phyloP scores from a whole-genome alignment of 2,888 invertebrate species.

The Drosophila phalerata region DNA sequence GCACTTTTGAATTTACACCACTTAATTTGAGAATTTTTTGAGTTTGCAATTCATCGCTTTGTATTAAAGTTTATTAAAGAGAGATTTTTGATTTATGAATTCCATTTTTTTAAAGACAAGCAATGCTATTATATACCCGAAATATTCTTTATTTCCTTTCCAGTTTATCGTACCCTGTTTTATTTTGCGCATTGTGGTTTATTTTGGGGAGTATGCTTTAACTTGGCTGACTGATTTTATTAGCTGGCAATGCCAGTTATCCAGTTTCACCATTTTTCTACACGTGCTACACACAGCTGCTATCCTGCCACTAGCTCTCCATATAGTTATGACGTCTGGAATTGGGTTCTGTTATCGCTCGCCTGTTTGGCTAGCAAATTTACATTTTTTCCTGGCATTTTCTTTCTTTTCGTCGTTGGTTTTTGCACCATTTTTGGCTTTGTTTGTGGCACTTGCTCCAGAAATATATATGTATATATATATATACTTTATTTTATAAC shows the following conservation, averaged over 20 bases:
- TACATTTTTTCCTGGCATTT: slow-evolving; percentile 52
- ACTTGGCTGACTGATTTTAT: slow-evolving; percentile 67
- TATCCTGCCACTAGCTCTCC: slow-evolving; percentile 15
- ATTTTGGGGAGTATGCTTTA: slow-evolving; percentile 29
- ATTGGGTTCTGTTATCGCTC: slow-evolving; percentile 51
- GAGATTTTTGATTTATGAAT: background rate
- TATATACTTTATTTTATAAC: slow-evolving; percentile 65
- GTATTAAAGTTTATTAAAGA: slow-evolving; percentile 11
- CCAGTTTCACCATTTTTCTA: slow-evolving; percentile 4
- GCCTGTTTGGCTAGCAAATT: slow-evolving; percentile 50
- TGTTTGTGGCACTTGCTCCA: slow-evolving; percentile 27
- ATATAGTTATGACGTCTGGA: slow-evolving; percentile 57
- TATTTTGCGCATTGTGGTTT: slow-evolving; percentile 13
- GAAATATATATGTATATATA: slow-evolving; percentile 4
- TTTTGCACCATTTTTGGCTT: slow-evolving; percentile 30
- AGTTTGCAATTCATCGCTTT: background rate
- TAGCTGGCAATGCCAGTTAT: slow-evolving; percentile 55
- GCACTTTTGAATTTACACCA: too few relatives aligned
- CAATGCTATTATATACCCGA: background rate
- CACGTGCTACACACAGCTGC: slow-evolving; percentile 17
- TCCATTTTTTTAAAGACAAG: slow-evolving; percentile 1
- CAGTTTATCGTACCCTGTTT: slow-evolving; percentile 22
- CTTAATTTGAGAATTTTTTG: too few relatives aligned
- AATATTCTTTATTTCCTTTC: background rate
- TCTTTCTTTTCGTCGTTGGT: slow-evolving; percentile 24